These are phyloP conservation scores for Blennius ocellaris DNA, from an alignment of 2,113 vertebrate species.

Conservation along the genomic window DNA sequence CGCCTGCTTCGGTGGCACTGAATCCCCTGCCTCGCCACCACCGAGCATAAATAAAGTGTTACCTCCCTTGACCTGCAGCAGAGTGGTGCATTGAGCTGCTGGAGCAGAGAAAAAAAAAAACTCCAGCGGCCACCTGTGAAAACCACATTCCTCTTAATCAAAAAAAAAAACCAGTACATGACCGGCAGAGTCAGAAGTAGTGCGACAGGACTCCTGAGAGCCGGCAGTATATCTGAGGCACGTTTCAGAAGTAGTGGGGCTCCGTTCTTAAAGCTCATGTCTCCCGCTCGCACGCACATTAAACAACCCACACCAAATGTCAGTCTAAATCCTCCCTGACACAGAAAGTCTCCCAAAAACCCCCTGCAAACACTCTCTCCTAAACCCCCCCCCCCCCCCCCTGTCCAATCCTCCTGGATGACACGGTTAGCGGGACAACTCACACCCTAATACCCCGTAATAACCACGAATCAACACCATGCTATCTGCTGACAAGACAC, in stretches of 20 bases:
- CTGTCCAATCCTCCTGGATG: constrained; percentile 63
- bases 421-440: constrained; percentile 60
- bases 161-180: too few species aligned
- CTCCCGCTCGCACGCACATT: constrained; percentile 32
- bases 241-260: constrained; percentile 42
- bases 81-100: too few species aligned
- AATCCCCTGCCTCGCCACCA: too few species aligned
- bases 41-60: too few species aligned
- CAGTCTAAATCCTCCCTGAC: constrained; percentile 64
- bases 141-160: too few species aligned
- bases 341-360: constrained; percentile 56
- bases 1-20: too few species aligned
- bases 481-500: constrained; percentile 61
- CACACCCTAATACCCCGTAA: constrained; percentile 62
- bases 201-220: too few species aligned
- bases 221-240: constrained; percentile 16
- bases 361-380: constrained; percentile 55
- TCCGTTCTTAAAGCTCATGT: neutral
- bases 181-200: too few species aligned
- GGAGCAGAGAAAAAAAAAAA: too few species aligned
- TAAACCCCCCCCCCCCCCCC: too few species aligned
- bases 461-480: constrained; percentile 61
- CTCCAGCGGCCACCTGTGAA: too few species aligned
- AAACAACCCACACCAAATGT: constrained; percentile 51
- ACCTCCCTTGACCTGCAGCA: too few species aligned